A percentile compares a stretch with the other conserved stretches of the same genome.
Evolutionary conservation across 1,140 invertebrate species (phyloP).

Genomic region (Amphibalanus amphitrite): DNA sequence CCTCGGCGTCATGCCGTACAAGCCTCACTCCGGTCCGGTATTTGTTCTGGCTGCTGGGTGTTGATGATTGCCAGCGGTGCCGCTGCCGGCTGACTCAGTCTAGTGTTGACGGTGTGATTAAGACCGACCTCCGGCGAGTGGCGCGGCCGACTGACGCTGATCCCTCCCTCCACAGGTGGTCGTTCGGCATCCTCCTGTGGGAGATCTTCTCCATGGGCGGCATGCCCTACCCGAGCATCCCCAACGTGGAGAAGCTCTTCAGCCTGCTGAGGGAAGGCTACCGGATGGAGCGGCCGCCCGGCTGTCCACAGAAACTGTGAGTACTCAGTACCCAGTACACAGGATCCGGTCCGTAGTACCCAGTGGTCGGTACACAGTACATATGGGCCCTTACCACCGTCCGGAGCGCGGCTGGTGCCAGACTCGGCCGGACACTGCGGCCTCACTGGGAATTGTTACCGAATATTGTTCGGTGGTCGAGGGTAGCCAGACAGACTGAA

Average conservation of each 20-base stretch:
- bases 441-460: no score
- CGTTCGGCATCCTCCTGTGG: no score
- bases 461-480: no score
- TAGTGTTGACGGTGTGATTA: constrained; percentile 4
- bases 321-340: constrained; percentile 52
- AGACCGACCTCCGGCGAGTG: neutral
- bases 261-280: constrained; percentile 67
- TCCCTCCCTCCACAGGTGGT: no score
- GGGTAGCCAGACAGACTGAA: no score
- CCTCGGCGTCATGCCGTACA: no score
- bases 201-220: constrained; percentile 76
- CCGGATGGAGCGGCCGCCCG: constrained; percentile 83
- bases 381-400: neutral
- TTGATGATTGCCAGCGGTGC: no score
- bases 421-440: no score
- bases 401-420: no score
- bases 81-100: neutral
- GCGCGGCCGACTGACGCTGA: no score
- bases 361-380: constrained; percentile 7
- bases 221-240: constrained; percentile 73
- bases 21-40: no score
- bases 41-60: no score
- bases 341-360: neutral
- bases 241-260: constrained; percentile 59
- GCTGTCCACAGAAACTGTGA: constrained; percentile 68